Evolutionary conservation across 2,113 vertebrate species (phyloP).

Genomic region (Sisor rabdophorus): DNA sequence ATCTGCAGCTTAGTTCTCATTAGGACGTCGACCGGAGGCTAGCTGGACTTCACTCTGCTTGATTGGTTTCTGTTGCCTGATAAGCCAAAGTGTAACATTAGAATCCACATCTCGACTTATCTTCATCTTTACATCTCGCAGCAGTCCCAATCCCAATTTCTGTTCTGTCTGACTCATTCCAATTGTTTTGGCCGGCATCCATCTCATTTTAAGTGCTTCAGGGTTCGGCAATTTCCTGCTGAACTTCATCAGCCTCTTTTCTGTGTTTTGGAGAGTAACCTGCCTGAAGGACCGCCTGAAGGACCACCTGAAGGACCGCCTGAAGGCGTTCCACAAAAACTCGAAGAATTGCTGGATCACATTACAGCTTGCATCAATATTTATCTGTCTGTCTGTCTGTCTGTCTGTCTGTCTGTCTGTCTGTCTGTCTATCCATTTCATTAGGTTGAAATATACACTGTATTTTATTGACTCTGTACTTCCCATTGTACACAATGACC

Average conservation of each 20-base stretch:
- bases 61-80: not conserved
- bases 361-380: too few relatives aligned
- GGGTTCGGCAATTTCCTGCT: slow-evolving; percentile 32
- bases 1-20: too few relatives aligned
- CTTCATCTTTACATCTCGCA: not conserved
- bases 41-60: not conserved
- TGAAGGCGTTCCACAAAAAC: too few relatives aligned
- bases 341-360: too few relatives aligned
- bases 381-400: too few relatives aligned
- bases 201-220: slow-evolving; percentile 14
- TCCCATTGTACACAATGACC: too few relatives aligned
- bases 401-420: too few relatives aligned
- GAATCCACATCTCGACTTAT: not conserved
- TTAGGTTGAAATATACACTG: too few relatives aligned
- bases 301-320: too few relatives aligned
- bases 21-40: not conserved
- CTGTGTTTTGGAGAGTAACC: slow-evolving; percentile 4
- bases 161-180: not conserved
- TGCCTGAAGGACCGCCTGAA: not conserved
- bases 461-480: too few relatives aligned
- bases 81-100: not conserved
- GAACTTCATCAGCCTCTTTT: slow-evolving; percentile 26
- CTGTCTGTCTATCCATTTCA: too few relatives aligned
- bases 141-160: not conserved
- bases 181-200: slow-evolving; percentile 12